Evolutionary conservation across 2,888 invertebrate species (phyloP).

Genomic region (Periphyllus acericola): DNA sequence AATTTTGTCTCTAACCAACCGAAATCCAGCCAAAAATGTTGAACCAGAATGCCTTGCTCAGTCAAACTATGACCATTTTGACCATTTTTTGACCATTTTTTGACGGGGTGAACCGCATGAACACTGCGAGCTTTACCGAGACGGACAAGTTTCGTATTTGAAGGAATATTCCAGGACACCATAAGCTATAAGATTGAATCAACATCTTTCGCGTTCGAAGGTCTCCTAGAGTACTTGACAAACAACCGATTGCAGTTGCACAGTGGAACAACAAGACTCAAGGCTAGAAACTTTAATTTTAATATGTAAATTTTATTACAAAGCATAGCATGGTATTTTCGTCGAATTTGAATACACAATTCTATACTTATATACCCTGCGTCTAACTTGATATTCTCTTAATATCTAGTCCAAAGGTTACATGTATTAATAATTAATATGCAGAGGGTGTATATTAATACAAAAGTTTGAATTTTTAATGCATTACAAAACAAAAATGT

Average conservation of each 20-base stretch:
- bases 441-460: no score
- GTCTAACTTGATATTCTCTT: no score
- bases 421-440: no score
- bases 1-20: conserved; percentile 24
- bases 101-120: neutral
- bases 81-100: neutral
- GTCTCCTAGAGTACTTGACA: conserved; percentile 20
- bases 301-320: conserved; percentile 9
- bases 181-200: neutral
- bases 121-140: conserved; percentile 8
- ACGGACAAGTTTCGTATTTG: conserved; percentile 13
- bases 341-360: no score
- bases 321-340: neutral
- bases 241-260: conserved; percentile 9
- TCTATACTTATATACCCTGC: no score
- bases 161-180: conserved; percentile 19
- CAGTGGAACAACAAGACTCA: conserved; percentile 5
- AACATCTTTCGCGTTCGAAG: conserved; percentile 19
- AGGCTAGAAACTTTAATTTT: conserved; percentile 23
- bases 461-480: no score
- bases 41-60: conserved; percentile 12
- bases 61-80: neutral
- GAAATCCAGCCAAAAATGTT: conserved; percentile 24
- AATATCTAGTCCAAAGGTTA: no score
- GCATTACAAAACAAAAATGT: no score